Evolutionary conservation across 2,797 vertebrate genomes (phyloP), one percentile per base, ranked within the genome.

Genomic region (Sebastes itinus): DNA sequence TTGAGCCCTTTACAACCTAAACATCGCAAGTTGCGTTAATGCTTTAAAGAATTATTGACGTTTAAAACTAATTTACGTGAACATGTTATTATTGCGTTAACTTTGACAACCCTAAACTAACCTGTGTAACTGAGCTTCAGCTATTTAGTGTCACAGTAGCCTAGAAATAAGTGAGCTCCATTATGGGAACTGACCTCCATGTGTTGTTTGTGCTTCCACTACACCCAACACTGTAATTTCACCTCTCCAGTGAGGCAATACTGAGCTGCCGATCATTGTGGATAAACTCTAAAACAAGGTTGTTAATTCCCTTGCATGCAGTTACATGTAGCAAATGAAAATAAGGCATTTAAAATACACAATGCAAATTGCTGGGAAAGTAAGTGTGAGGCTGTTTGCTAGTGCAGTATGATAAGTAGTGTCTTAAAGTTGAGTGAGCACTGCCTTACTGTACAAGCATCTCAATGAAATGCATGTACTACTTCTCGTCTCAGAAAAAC

Each of bases 151-250:
- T 68, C 33, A 56, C 11, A 38, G n/a, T n/a, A 42, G 58, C 13
- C 4, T 7, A 32, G 33, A 54, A 25, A 32, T 67, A 13, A 20
- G 22, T 58, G 22, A 20, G 6, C 10, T 59, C 54, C 38, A 20
- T 70, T 18, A 28, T 67, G 72, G 23, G 32, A 66, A 23, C 58
- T 74, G 72, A 66, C 60, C 56, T 72, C 30, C 27, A 73, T 59
- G 25, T 67, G 16, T 56, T 77, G 38, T 83, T 42, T 33, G 66
- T 67, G 66, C 25, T 4, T 27, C 12, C 7, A 9, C 7, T 35
- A 20, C 52, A 74, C 30, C 32, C 3, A 55, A 23, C 38, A 59
- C 60, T 78, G 60, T 68, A 22, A 77, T 64, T 68, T 23, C 49
- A 58, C 10, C 63, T 59, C 25, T 25, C 13, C 30, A 11, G 20